Base-by-base conservation (phyloP, 1,140 invertebrate species). In the Fopius arisanus region DNA sequence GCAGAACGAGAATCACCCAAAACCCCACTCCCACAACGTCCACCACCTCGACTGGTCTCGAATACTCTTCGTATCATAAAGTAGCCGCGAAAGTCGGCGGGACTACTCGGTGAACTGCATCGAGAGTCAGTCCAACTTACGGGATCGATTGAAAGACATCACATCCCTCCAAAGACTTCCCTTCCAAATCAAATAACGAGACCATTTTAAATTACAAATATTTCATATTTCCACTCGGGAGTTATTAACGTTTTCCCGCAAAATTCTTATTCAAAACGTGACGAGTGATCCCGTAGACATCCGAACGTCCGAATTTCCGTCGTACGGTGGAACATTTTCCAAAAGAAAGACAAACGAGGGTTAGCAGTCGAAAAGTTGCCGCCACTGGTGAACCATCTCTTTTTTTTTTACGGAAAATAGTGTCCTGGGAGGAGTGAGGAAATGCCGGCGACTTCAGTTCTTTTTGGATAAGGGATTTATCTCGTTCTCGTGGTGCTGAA, bases 1-100 rank as follows among this genome's bases (percentile, higher is more conserved):
- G 19, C 51, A 48, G n/a, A 19, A 48, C 43, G 14, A 48, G 59
- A 59, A 70, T 70, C 51, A 43, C 51, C 23, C 54, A 59, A 59
- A 59, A 37, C 43, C 43, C 43, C 43, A 51, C 43, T n/a, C n/a
- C 19, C 43, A 19, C 7, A 14, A 7, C 19, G 3, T 59, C 54
- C 16, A 59, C 54, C 21, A 59, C 54, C 21, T 19, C 9, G 19
- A 7, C 54, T 7, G 1, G 21, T 26, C 21, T 59, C 54, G 21
- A 59, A 26, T 26, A 4, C 54, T 59, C 54, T 28, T 28, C 7
- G 19, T 14, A 19, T 23, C 19, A 23, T 26, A 26, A 21, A 23
- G 19, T 59, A 59, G 54, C 19, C 54, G 5, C 54, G 54, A 23
- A 59, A 59, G 54, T 59, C 54, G n/a, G n/a, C 54, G 23, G 26